Conservation (phyloP, 2,888 invertebrate genomes). For the Nemoura dubitans region DNA sequence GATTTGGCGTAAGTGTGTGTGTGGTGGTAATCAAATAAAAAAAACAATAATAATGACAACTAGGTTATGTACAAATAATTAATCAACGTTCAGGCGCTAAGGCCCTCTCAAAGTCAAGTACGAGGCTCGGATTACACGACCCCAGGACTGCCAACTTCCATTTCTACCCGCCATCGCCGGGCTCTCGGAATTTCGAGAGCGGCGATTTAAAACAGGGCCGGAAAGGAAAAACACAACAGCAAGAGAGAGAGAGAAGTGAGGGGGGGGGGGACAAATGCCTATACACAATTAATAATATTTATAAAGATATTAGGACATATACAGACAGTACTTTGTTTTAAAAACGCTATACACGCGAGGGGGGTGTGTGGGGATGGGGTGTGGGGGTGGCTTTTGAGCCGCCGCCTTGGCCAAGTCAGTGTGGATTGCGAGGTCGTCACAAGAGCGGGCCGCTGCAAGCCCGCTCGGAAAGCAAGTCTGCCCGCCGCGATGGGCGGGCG, state of each 20-base stretch:
- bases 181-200: conserved; percentile 34
- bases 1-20: conserved; percentile 9
- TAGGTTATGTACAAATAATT: conserved; percentile 1
- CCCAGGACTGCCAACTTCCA: conserved; percentile 46
- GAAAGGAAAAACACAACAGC: neutral
- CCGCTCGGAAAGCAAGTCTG: conserved; percentile 36
- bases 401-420: conserved; percentile 45
- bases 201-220: neutral
- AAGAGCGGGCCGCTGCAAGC: conserved; percentile 48
- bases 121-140: conserved; percentile 49
- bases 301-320: conserved; percentile 18
- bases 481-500: neutral
- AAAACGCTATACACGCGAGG: conserved; percentile 9
- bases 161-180: neutral
- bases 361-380: neutral
- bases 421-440: conserved; percentile 50
- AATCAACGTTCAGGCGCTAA: neutral
- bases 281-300: conserved; percentile 47
- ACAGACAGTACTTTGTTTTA: neutral
- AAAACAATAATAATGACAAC: conserved; percentile 3
- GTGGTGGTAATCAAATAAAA: conserved; percentile 19
- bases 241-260: neutral
- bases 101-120: conserved; percentile 42
- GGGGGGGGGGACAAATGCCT: conserved; percentile 32
- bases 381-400: conserved; percentile 32